A percentile compares a stretch with the other conserved stretches of the same genome.
Evolutionary conservation across 2,113 vertebrate species (phyloP).

Genomic region (Eolophus roseicapilla): DNA sequence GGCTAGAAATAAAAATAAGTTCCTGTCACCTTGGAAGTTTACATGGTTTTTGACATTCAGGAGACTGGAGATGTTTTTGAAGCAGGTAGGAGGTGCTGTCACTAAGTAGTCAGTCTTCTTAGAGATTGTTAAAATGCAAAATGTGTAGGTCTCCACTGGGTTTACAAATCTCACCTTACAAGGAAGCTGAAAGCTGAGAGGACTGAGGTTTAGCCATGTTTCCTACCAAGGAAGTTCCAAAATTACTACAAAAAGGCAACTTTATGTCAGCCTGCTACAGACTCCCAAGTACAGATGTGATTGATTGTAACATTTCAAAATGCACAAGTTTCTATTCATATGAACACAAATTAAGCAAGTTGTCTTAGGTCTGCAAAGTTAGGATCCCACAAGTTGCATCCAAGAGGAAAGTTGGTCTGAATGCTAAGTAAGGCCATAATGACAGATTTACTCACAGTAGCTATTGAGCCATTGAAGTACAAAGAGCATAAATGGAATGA

Average conservation of each 20-base stretch:
- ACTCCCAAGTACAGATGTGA: not conserved
- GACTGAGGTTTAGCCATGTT: not conserved
- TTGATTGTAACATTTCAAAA: slow-evolving; percentile 3
- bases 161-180: not conserved
- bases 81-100: not conserved
- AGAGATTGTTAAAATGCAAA: not conserved
- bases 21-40: not conserved
- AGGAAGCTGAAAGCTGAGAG: not conserved
- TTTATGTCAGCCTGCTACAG: not conserved
- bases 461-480: not conserved
- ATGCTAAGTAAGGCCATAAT: not conserved
- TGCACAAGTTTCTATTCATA: not conserved
- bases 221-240: not conserved
- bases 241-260: not conserved
- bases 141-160: not conserved
- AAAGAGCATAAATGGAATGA: not conserved
- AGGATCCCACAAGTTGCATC: not conserved
- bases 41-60: not conserved
- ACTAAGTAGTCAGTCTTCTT: not conserved
- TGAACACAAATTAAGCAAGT: not conserved
- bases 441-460: not conserved
- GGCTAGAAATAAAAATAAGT: not conserved
- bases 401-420: not conserved
- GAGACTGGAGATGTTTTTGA: not conserved
- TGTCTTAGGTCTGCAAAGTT: not conserved